These are phyloP conservation scores for Parthenolecanium corni DNA, from an alignment of 2,888 invertebrate genomes.

Conservation along the genomic window DNA sequence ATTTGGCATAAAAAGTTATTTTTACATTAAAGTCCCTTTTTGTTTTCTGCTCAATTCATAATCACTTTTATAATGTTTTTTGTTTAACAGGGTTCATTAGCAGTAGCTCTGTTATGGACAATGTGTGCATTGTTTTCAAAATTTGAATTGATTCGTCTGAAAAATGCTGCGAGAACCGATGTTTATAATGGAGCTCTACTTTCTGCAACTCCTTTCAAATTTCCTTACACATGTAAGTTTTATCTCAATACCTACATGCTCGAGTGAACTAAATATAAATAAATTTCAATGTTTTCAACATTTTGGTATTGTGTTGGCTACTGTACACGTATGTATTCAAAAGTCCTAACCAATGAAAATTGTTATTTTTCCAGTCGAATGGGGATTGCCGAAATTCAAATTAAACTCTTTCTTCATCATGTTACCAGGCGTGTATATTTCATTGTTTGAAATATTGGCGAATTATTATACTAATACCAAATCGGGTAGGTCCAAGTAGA, in stretches of 20 bases:
- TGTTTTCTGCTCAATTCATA: too few relatives aligned
- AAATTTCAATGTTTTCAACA: neutral
- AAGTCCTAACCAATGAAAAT: neutral
- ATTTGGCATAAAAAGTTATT: too few relatives aligned
- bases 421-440: constrained; percentile 28
- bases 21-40: too few relatives aligned
- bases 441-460: constrained; percentile 24
- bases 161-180: constrained; percentile 11
- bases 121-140: constrained; percentile 9
- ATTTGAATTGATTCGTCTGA: constrained; percentile 1
- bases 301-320: too few relatives aligned
- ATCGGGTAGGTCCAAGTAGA: neutral
- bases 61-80: too few relatives aligned
- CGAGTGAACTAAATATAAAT: neutral
- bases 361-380: constrained; percentile 27
- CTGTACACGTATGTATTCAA: too few relatives aligned
- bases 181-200: neutral
- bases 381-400: constrained; percentile 28
- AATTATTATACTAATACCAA: constrained; percentile 15
- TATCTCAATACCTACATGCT: neutral
- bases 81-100: neutral
- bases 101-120: constrained; percentile 4
- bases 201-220: neutral
- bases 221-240: constrained; percentile 5
- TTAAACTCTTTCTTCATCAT: constrained; percentile 9